Conservation (phyloP, 1,140 invertebrate genomes). For the Calycopis cecrops region DNA sequence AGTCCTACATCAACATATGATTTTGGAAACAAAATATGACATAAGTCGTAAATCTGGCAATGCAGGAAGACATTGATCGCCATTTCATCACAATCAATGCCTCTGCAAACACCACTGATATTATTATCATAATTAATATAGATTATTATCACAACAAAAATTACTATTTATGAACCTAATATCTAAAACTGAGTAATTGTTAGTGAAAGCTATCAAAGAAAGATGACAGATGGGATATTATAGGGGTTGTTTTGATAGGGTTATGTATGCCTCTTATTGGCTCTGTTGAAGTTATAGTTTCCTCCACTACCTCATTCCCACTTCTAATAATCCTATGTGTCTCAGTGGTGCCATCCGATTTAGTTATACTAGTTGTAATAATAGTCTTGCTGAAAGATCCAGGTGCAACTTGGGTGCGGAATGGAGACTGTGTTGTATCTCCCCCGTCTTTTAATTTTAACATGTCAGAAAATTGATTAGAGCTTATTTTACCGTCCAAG, state of each 20-base stretch:
- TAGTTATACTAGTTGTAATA: slow-evolving; percentile 61
- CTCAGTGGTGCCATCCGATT: slow-evolving; percentile 58
- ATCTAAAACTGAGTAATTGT: slow-evolving; percentile 3
- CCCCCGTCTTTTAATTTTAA: slow-evolving; percentile 46
- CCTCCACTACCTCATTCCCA: slow-evolving; percentile 58
- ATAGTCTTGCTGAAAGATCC: slow-evolving; percentile 61
- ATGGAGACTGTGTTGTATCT: slow-evolving; percentile 33
- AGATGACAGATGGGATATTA: slow-evolving; percentile 49
- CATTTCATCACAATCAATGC: no score
- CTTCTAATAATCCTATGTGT: slow-evolving; percentile 59
- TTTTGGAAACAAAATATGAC: background rate
- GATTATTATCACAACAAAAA: slow-evolving; percentile 12
- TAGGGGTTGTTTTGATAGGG: slow-evolving; percentile 33
- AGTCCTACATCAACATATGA: no score
- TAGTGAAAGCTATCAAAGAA: slow-evolving; percentile 52
- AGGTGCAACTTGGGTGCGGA: slow-evolving; percentile 44
- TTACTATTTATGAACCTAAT: slow-evolving; percentile 7
- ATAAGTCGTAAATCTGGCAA: no score
- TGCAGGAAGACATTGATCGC: no score
- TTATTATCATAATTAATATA: slow-evolving; percentile 18
- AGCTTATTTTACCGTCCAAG: slow-evolving; percentile 60
- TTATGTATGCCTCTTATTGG: slow-evolving; percentile 30
- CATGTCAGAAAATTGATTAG: slow-evolving; percentile 57
- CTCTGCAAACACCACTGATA: slow-evolving; percentile 6
- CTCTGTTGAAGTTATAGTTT: slow-evolving; percentile 47